A percentile compares a stretch with the other conserved stretches of the same genome.
Conservation (phyloP, 2,888 invertebrate species). For the Ecdyonurus torrentis region DNA sequence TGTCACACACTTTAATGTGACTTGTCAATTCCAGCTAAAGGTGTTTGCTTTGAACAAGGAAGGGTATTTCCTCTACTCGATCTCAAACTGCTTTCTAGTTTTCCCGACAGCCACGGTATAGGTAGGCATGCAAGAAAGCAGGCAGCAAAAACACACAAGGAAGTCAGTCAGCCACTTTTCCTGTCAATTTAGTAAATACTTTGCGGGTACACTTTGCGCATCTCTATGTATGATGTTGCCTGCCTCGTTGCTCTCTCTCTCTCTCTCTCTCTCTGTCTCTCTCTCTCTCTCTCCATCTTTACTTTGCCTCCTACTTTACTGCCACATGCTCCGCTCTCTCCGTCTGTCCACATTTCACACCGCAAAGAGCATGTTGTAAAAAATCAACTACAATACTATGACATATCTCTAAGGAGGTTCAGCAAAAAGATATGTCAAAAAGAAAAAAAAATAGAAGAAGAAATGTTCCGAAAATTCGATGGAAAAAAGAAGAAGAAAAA, state of each 20-base stretch:
- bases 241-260: background rate
- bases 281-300: too few species aligned
- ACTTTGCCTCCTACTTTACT: too few species aligned
- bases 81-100: too few species aligned
- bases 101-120: too few species aligned
- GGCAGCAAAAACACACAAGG: background rate
- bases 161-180: background rate
- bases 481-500: background rate
- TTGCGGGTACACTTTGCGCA: too few species aligned
- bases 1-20: too few species aligned
- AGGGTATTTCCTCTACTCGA: too few species aligned
- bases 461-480: background rate
- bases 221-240: background rate
- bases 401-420: background rate
- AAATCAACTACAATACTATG: background rate
- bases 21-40: too few species aligned
- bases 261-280: too few species aligned
- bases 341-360: background rate
- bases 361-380: background rate
- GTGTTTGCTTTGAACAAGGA: too few species aligned
- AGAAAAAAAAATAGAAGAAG: background rate
- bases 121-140: background rate
- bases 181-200: background rate
- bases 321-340: too few species aligned
- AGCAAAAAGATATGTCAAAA: background rate